Conservation (phyloP, 2,888 invertebrate genomes). For the Cryptocheilus praepositus region DNA sequence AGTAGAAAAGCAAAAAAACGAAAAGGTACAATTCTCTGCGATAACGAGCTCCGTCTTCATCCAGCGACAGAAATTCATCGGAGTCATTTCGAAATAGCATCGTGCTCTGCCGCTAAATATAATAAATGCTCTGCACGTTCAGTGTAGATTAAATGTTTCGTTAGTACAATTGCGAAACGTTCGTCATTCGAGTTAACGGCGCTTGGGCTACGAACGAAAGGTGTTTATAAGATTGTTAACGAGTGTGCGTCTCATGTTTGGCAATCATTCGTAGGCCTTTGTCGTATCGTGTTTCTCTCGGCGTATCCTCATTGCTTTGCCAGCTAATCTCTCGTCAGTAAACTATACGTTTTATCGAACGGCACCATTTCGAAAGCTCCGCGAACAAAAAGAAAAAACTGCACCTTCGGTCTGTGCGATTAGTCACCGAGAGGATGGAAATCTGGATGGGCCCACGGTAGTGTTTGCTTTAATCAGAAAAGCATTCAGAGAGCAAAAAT, state of each 20-base stretch:
- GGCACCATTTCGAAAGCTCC: slow-evolving; percentile 50
- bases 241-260: neutral
- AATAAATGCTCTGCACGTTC: no score
- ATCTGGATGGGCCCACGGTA: slow-evolving; percentile 63
- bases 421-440: slow-evolving; percentile 66
- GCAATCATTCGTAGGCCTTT: neutral
- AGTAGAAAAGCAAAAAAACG: no score
- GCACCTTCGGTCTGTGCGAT: slow-evolving; percentile 40
- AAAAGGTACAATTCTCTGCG: slow-evolving; percentile 18
- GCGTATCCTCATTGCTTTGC: neutral
- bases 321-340: no score
- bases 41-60: neutral
- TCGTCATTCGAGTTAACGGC: no score
- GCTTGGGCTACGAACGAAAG: neutral
- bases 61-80: no score
- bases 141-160: no score
- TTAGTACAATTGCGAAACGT: no score
- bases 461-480: slow-evolving; percentile 44
- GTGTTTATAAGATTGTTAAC: neutral
- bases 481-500: slow-evolving; percentile 54
- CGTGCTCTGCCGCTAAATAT: neutral
- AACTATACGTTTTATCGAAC: neutral
- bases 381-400: neutral
- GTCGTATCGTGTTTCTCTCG: neutral
- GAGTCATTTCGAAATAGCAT: slow-evolving; percentile 7